Base-by-base conservation (phyloP, 1,140 invertebrate genomes). In the Pseudomyrmex cubaensis region DNA sequence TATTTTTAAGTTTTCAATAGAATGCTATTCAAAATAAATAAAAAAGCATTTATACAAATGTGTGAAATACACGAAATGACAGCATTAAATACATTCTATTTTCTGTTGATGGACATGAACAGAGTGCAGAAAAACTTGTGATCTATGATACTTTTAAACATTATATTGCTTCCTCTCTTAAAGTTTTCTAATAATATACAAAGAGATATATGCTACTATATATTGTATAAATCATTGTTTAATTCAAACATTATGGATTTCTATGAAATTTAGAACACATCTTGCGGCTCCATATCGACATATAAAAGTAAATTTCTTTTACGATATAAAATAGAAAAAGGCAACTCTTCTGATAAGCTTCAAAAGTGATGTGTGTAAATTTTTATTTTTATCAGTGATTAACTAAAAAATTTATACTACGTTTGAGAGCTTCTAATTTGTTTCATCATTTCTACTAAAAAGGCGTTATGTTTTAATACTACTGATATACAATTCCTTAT, bases 331-430 rank as follows among this genome's bases (percentile, higher is more conserved):
- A 69, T 78, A 78, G 69, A 78, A 78, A 78, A 70, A 67, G 25
- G 44, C n/a, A 78, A 78, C 1, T 2, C 52, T 2, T 44, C 17
- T 77, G 15, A 7, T 78, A 17, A 59, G 13, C 35, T 17, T 69
- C 13, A 22, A 10, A 77, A 69, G 22, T 69, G 25, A 56, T 17
- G 9, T n/a, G 20, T 44, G 46, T 66, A 9, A 77, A 77, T 77
- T 66, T 67, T n/a, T 44, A 67, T 12, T 52, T 10, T 46, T 52
- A 77, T 73, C 72, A 84, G 69, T 80, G 67, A 35, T 82, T n/a
- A 67, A 25, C 67, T 17, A 22, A 5, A 44, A 82, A 73, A n/a
- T 64, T 35, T 50, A 20, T 54, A 35, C 56, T 5, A 59, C 46
- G 10, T 52, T 4, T 35, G 35, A 35, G 35, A 67, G 4, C 8